phyloP scores from a whole-genome alignment of 2,113 vertebrate genomes.

The Leuciscus idus region DNA sequence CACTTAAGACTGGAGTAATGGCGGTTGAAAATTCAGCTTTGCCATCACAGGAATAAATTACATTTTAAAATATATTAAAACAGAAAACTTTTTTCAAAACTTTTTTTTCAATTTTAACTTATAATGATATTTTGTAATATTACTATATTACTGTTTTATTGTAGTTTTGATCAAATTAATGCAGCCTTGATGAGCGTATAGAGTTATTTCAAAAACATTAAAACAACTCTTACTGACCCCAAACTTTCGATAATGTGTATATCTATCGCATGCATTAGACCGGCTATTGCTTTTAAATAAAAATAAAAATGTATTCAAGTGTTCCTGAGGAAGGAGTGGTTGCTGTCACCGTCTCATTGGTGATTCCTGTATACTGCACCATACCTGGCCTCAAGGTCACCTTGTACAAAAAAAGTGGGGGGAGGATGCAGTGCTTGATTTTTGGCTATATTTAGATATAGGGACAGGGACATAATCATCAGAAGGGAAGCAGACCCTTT shows the following conservation, averaged over 20 bases:
- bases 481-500: not conserved
- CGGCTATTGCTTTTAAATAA: not conserved
- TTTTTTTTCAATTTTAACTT: too few relatives aligned
- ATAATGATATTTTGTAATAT: not conserved
- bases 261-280: not conserved
- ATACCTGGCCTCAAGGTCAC: not conserved
- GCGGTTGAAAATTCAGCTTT: too few relatives aligned
- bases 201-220: too few relatives aligned
- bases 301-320: not conserved
- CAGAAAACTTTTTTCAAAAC: too few relatives aligned
- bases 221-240: not conserved
- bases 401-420: not conserved
- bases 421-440: not conserved
- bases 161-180: not conserved
- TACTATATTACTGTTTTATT: not conserved
- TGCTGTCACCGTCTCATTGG: not conserved
- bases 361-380: not conserved
- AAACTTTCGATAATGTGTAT: not conserved
- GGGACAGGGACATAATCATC: not conserved
- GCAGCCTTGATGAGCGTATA: too few relatives aligned
- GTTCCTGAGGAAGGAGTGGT: not conserved
- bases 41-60: too few relatives aligned
- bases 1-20: too few relatives aligned
- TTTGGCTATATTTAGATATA: not conserved
- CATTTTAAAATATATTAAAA: too few relatives aligned